Percentiles rank a stretch among this genome's conserved stretches.
phyloP scores from a whole-genome alignment of 2,888 invertebrate species.

The Dendrolimus pini region DNA sequence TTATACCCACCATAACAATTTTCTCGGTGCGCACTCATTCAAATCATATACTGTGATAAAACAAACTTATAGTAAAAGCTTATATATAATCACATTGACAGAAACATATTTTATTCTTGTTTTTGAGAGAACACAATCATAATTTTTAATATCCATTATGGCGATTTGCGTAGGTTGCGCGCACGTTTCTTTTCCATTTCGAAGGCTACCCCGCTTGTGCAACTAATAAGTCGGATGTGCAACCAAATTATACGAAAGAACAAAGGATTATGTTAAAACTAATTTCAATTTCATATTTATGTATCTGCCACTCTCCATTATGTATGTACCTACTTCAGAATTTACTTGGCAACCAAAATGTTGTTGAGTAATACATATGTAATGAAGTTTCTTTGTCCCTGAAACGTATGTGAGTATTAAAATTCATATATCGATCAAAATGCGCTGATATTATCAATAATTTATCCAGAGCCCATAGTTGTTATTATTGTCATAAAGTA shows the following conservation, averaged over 20 bases:
- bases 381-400: too few species aligned
- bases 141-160: constrained; percentile 18
- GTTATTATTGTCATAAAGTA: not conserved
- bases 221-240: constrained; percentile 44
- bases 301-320: constrained; percentile 17
- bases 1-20: too few species aligned
- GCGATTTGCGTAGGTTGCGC: constrained; percentile 33
- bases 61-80: not conserved
- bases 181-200: constrained; percentile 61
- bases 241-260: constrained; percentile 43
- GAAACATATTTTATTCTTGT: not conserved
- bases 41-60: too few species aligned
- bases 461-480: too few species aligned
- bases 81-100: not conserved
- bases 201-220: constrained; percentile 57
- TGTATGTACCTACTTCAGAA: not conserved
- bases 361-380: not conserved
- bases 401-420: too few species aligned
- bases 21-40: too few species aligned
- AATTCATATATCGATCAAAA: too few species aligned
- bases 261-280: constrained; percentile 35
- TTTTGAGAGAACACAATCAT: not conserved
- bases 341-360: not conserved
- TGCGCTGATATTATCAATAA: too few species aligned
- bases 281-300: not conserved